A percentile compares a stretch with the other conserved stretches of the same genome.
Evolutionary conservation across 2,888 invertebrate genomes (phyloP).

Genomic region (Cosmia trapezina): DNA sequence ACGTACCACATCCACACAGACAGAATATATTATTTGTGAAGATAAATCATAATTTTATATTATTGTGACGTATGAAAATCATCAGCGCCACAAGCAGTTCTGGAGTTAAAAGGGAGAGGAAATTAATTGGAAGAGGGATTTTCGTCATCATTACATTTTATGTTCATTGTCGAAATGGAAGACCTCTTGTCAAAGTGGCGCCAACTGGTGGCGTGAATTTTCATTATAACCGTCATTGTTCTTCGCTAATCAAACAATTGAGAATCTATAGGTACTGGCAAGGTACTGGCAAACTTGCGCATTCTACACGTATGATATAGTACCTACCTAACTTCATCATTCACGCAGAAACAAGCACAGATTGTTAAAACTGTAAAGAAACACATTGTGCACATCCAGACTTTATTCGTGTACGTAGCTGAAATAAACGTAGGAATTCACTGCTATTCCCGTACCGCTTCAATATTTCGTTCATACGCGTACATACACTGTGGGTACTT

Average conservation of each 20-base stretch:
- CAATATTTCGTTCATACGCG: slow-evolving; percentile 65
- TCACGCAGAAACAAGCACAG: slow-evolving; percentile 29
- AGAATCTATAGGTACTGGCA: slow-evolving; percentile 12
- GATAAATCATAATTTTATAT: too few species aligned
- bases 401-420: slow-evolving; percentile 39
- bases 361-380: slow-evolving; percentile 43
- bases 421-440: slow-evolving; percentile 55
- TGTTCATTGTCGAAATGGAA: too few species aligned
- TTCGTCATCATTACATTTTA: too few species aligned
- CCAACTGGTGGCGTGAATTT: too few species aligned
- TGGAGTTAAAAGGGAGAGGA: too few species aligned
- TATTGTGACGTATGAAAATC: too few species aligned
- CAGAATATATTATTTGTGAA: too few species aligned
- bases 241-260: not conserved
- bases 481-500: slow-evolving; percentile 68
- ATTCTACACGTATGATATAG: slow-evolving; percentile 18
- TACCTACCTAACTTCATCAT: slow-evolving; percentile 41
- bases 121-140: too few species aligned
- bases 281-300: not conserved
- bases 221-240: too few species aligned
- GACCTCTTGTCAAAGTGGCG: too few species aligned
- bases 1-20: too few species aligned
- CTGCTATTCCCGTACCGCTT: slow-evolving; percentile 46
- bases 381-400: slow-evolving; percentile 16
- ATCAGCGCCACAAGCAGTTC: too few species aligned